These are phyloP conservation scores for Microctonus brassicae DNA, from an alignment of 2,888 invertebrate species.

Conservation along the genomic window DNA sequence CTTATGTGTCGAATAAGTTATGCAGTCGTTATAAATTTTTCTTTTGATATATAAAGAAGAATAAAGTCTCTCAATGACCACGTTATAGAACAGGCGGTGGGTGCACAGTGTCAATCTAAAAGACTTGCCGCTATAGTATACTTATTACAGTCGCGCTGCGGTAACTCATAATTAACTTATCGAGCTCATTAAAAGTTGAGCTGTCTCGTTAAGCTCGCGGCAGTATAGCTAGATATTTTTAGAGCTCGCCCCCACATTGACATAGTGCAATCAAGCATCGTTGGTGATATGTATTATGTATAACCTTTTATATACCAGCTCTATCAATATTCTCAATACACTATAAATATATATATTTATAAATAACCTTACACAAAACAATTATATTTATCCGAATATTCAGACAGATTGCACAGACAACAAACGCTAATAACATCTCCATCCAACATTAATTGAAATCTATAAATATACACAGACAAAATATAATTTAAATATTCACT, in stretches of 20 bases:
- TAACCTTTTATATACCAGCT: background rate
- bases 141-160: slow-evolving; percentile 26
- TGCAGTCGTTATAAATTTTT: too few relatives aligned
- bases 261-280: background rate
- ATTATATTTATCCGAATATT: too few relatives aligned
- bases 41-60: background rate
- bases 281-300: slow-evolving; percentile 33
- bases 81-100: background rate
- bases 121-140: background rate
- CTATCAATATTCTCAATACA: too few relatives aligned
- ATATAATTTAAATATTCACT: too few relatives aligned
- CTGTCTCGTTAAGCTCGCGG: slow-evolving; percentile 51
- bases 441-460: too few relatives aligned
- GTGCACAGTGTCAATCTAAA: background rate
- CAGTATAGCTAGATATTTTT: slow-evolving; percentile 50
- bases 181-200: slow-evolving; percentile 61
- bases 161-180: slow-evolving; percentile 59
- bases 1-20: too few relatives aligned
- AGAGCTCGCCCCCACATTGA: slow-evolving; percentile 20
- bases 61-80: background rate
- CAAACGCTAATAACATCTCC: too few relatives aligned
- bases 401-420: too few relatives aligned
- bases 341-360: too few relatives aligned
- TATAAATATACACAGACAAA: too few relatives aligned
- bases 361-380: too few relatives aligned